phyloP scores from a whole-genome alignment of 92 coral and sea anemone species.

The Epizoanthus stellaris region DNA sequence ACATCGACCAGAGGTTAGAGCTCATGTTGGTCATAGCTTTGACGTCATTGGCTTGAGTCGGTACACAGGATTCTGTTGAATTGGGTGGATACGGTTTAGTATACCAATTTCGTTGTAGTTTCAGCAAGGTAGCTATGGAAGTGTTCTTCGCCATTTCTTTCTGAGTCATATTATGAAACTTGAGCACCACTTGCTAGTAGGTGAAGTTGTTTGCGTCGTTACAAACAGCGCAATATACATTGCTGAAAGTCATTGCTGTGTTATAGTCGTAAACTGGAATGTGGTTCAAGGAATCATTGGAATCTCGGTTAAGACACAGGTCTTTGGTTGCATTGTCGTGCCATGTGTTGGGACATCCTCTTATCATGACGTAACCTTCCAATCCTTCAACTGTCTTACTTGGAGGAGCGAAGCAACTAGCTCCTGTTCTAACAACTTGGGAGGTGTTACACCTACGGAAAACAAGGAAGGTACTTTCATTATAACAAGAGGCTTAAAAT shows the following conservation, averaged over 20 bases:
- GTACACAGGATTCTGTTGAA: neutral
- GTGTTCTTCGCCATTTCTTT: neutral
- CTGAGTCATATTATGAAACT: neutral
- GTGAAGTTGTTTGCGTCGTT: constrained; percentile 8
- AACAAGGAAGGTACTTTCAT: too few species aligned
- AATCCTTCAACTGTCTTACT: too few species aligned
- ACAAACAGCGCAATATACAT: constrained; percentile 24
- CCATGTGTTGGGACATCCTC: neutral
- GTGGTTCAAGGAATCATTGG: neutral
- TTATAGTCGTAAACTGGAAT: constrained; percentile 17
- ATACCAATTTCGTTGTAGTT: neutral
- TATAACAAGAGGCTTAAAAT: too few species aligned
- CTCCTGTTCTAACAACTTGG: too few species aligned
- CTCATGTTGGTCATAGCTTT: neutral
- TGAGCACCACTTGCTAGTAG: neutral
- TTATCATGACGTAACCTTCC: neutral
- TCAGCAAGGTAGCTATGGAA: neutral
- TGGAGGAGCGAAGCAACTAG: too few species aligned
- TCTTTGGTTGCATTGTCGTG: neutral
- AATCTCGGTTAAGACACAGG: neutral
- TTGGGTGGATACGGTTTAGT: neutral
- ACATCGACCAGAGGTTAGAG: neutral
- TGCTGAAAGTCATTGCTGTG: neutral
- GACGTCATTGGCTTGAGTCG: neutral
- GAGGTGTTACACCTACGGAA: too few species aligned